Evolutionary conservation across 2,888 invertebrate genomes (phyloP).

Genomic region (Mesorhabditis spiculigera): DNA sequence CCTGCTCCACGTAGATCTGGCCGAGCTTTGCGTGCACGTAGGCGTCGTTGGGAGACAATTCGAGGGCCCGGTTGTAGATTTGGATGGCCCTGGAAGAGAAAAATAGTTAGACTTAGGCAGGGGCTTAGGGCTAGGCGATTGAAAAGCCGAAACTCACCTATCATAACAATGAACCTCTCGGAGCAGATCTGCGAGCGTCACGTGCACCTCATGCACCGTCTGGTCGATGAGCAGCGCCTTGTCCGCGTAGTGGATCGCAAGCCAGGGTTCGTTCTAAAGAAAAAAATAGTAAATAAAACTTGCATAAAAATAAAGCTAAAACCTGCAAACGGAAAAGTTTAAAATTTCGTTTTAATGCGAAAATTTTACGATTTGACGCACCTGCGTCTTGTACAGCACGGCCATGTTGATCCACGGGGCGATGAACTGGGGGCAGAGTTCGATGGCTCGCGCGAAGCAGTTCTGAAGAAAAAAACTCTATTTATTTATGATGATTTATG

Average conservation of each 20-base stretch:
- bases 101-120: neutral
- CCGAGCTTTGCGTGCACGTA: constrained; percentile 96
- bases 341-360: too few relatives aligned
- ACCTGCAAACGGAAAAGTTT: too few relatives aligned
- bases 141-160: constrained; percentile 66
- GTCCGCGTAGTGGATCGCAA: constrained; percentile 99
- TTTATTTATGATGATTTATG: too few relatives aligned
- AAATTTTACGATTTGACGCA: too few relatives aligned
- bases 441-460: too few relatives aligned
- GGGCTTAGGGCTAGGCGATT: too few relatives aligned
- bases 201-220: constrained; percentile 97
- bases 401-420: too few relatives aligned
- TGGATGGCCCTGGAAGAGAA: constrained; percentile 76
- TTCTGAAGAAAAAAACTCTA: too few relatives aligned
- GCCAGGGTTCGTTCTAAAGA: constrained; percentile 75
- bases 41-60: constrained; percentile 90
- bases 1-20: constrained; percentile 98
- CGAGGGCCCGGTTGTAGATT: constrained; percentile 89
- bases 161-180: constrained; percentile 99
- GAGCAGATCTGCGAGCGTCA: constrained; percentile 97
- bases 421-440: too few relatives aligned
- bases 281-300: too few relatives aligned
- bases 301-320: too few relatives aligned
- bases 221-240: constrained; percentile 97
- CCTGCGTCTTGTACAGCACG: too few relatives aligned